Evolutionary conservation across 2,113 vertebrate genomes (phyloP), one percentile per base, ranked within the genome.

Genomic region (Bubo bubo): DNA sequence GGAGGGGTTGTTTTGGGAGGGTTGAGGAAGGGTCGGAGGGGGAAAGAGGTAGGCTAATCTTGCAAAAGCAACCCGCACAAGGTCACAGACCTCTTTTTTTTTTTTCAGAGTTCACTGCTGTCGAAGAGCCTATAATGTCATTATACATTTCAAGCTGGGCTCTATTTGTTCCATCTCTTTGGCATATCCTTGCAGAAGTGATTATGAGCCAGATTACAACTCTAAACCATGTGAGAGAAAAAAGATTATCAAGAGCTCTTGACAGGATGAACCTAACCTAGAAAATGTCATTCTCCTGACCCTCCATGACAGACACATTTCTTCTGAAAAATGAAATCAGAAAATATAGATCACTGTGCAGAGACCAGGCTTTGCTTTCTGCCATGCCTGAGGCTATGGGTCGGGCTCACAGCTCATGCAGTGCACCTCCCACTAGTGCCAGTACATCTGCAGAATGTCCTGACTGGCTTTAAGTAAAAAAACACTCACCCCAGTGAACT

Each of bases 391-490:
- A 60, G 35, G 58, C 59, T 4, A 2, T 12, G 63, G 23, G 7
- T 30, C 0, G 0, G 1, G 53, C 41, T 17, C 64, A 27, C 62
- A 60, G 30, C 27, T 62, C 45, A 35, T 15, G 10, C 23, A 30
- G 39, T 10, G 22, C 13, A 17, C 6, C 45, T 17, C 28, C 0
- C 0, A 4, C 43, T 37, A 14, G 24, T 43, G 43, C 21, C 64
- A 52, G 14, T 22, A 43, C 9, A 13, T 14, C 26, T 67, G 28
- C 56, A 93, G 70, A 52, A 74, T 1, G 3, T 35, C 30, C 64
- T 59, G 13, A 15, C 32, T 43, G 39, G 10, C 12, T 60, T 67
- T 30, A 35, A 50, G 37, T 13, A 43, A 47, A 49, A 66, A 10
- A 90, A 4, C 30, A 32, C 9, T 32, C 41, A 15, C 15, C 4